Percentiles rank a stretch among this genome's conserved stretches.
phyloP scores from a whole-genome alignment of 2,113 vertebrate genomes.

The human region GRCh38 chr6:109155001-109155500 shows the following conservation, averaged over 20 bases:
- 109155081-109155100: constrained; percentile 29
- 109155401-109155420: not conserved
- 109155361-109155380: not conserved
- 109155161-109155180: not conserved
- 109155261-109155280: constrained; percentile 88
- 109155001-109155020: constrained; percentile 22
- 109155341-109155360: not conserved
- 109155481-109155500: constrained; percentile 3
- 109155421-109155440: constrained; percentile 12
- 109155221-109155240: constrained; percentile 91
- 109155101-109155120: constrained; percentile 38
- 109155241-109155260: constrained; percentile 90
- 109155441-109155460: not conserved
- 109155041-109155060: not conserved
- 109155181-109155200: constrained; percentile 42
- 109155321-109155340: not conserved
- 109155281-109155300: constrained; percentile 92
- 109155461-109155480: not conserved
- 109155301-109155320: constrained; percentile 85
- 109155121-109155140: constrained; percentile 48
- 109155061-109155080: constrained; percentile 14
- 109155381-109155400: not conserved
- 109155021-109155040: not conserved
- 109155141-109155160: not conserved
- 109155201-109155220: constrained; percentile 19